phyloP scores from a whole-genome alignment of 1,140 invertebrate species.

The Cherax quadricarinatus region DNA sequence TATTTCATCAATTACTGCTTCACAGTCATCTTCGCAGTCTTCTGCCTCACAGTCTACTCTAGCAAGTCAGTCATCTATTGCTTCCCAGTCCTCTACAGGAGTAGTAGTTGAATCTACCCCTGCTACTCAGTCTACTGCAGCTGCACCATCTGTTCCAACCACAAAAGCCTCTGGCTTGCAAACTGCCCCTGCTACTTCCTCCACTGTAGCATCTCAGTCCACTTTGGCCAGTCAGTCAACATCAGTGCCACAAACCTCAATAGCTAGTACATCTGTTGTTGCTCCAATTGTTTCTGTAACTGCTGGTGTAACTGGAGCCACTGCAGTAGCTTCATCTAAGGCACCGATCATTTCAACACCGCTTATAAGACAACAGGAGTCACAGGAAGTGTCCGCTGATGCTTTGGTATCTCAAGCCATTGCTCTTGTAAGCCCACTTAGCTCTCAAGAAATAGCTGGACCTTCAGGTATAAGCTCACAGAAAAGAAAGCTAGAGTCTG shows the following conservation, averaged over 20 bases:
- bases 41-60: slow-evolving; percentile 61
- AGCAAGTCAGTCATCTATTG: slow-evolving; percentile 53
- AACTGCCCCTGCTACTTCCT: slow-evolving; percentile 52
- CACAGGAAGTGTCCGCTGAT: slow-evolving; percentile 64
- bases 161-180: slow-evolving; percentile 45
- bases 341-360: slow-evolving; percentile 28
- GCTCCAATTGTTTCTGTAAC: slow-evolving; percentile 43
- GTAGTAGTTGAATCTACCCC: slow-evolving; percentile 47
- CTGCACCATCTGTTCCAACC: not conserved
- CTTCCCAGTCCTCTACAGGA: slow-evolving; percentile 56
- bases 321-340: slow-evolving; percentile 20
- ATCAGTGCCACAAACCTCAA: slow-evolving; percentile 20
- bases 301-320: slow-evolving; percentile 1
- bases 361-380: slow-evolving; percentile 37
- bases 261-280: slow-evolving; percentile 56
- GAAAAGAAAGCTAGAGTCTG: slow-evolving; percentile 64
- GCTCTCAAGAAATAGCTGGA: slow-evolving; percentile 48
- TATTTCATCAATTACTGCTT: slow-evolving; percentile 62
- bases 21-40: slow-evolving; percentile 73
- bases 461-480: slow-evolving; percentile 48
- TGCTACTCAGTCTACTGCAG: slow-evolving; percentile 49
- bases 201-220: slow-evolving; percentile 42
- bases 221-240: slow-evolving; percentile 49
- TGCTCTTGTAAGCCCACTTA: slow-evolving; percentile 67
- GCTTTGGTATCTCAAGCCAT: slow-evolving; percentile 71